A percentile compares a stretch with the other conserved stretches of the same genome.
Evolutionary conservation across 2,888 invertebrate species (phyloP).

Genomic region (Campoplex capitator): DNA sequence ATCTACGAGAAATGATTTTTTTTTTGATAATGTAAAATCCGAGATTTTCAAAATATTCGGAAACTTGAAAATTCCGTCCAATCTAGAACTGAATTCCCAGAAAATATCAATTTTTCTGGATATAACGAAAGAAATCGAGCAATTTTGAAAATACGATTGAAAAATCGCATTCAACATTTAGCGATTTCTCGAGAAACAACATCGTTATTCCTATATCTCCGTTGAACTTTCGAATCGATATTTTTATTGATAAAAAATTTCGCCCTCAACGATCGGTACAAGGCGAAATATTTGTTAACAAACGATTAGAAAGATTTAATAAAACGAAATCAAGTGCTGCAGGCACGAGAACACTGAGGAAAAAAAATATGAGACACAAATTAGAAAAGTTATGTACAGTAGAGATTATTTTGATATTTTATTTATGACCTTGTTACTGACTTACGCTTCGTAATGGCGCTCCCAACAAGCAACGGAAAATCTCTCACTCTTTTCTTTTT

Average conservation of each 20-base stretch:
- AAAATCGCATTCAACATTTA: no score
- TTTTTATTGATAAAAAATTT: not conserved
- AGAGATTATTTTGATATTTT: conserved; percentile 5
- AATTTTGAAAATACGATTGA: not conserved
- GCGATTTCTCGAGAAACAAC: no score
- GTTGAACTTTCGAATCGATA: no score
- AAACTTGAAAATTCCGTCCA: not conserved
- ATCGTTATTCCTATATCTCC: no score
- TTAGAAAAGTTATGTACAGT: conserved; percentile 35
- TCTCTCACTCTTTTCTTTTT: not conserved
- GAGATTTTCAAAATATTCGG: not conserved
- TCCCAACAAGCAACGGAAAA: conserved; percentile 27
- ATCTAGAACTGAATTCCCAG: no score
- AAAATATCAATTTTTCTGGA: no score
- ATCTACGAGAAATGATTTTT: not conserved
- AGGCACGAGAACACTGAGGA: conserved; percentile 28
- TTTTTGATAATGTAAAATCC: not conserved
- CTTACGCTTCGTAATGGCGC: conserved; percentile 16
- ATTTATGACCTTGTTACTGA: conserved; percentile 25
- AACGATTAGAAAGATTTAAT: conserved; percentile 42
- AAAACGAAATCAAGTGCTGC: conserved; percentile 22
- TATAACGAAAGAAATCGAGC: not conserved
- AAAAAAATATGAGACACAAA: not conserved
- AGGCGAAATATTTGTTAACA: conserved; percentile 40
- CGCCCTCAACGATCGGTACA: not conserved